A percentile compares a stretch with the other conserved stretches of the same genome.
phyloP scores from a whole-genome alignment of 2,888 invertebrate species.

The Macrosiphum euphorbiae region DNA sequence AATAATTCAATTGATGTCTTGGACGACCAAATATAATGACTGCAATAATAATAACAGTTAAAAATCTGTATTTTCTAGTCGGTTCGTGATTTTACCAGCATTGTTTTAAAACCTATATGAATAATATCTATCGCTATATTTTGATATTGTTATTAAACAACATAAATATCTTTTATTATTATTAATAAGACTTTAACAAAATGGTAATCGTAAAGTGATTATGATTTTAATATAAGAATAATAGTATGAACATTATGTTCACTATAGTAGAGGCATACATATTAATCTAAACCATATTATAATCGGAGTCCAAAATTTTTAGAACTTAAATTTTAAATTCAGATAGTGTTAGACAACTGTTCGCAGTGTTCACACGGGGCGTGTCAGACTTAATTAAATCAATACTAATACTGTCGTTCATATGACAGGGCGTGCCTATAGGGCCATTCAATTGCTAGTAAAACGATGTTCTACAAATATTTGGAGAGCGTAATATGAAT shows the following conservation, averaged over 20 bases:
- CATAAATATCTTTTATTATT: neutral
- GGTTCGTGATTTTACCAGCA: neutral
- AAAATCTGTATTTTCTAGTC: neutral
- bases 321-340: neutral
- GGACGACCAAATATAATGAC: neutral
- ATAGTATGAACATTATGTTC: neutral
- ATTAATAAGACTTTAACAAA: neutral
- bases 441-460: constrained; percentile 37
- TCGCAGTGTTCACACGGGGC: constrained; percentile 11
- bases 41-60: neutral
- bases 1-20: neutral
- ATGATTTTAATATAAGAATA: neutral
- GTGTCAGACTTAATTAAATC: constrained; percentile 49
- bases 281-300: neutral
- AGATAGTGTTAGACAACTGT: neutral
- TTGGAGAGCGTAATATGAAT: constrained; percentile 23
- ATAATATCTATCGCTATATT: neutral
- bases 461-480: constrained; percentile 43
- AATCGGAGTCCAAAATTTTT: neutral
- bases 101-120: neutral
- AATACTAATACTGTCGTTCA: constrained; percentile 40
- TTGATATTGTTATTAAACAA: neutral
- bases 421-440: constrained; percentile 38
- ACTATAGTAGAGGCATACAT: neutral
- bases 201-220: neutral